Conservation (phyloP, 2,888 invertebrate genomes). For the Mythimna albipuncta region DNA sequence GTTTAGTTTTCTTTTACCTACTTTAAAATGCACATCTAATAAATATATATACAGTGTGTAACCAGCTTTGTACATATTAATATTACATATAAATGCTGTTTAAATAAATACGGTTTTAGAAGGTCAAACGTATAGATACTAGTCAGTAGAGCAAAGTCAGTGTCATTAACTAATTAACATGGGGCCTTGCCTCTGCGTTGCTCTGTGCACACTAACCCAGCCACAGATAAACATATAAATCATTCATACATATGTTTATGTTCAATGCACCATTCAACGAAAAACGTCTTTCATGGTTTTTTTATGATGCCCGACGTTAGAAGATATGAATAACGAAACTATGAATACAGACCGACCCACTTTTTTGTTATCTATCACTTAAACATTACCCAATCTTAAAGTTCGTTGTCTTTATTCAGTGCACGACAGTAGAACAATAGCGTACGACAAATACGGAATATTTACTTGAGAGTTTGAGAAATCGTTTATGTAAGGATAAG, state of each 20-base stretch:
- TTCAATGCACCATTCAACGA: conserved; percentile 34
- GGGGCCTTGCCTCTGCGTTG: conserved; percentile 43
- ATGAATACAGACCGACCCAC: conserved; percentile 50
- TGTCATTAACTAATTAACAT: conserved; percentile 75
- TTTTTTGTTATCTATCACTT: conserved; percentile 59
- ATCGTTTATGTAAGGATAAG: conserved; percentile 26
- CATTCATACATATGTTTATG: conserved; percentile 39
- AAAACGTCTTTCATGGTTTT: conserved; percentile 41
- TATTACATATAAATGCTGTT: conserved; percentile 42
- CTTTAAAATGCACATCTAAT: background rate
- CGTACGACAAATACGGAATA: conserved; percentile 26
- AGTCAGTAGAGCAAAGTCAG: conserved; percentile 69
- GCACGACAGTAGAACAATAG: conserved; percentile 28
- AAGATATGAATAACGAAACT: conserved; percentile 46
- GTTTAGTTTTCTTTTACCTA: background rate
- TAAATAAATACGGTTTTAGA: conserved; percentile 52
- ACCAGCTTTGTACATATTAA: conserved; percentile 1
- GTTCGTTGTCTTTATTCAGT: conserved; percentile 35
- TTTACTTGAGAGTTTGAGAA: conserved; percentile 27
- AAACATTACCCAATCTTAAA: conserved; percentile 52
- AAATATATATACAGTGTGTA: background rate
- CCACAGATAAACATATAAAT: conserved; percentile 27
- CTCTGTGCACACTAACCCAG: conserved; percentile 25
- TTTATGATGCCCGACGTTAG: conserved; percentile 40
- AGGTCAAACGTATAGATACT: conserved; percentile 64